Conservation (phyloP, 2,888 invertebrate genomes). For the Caenorhabditis sp. region DNA sequence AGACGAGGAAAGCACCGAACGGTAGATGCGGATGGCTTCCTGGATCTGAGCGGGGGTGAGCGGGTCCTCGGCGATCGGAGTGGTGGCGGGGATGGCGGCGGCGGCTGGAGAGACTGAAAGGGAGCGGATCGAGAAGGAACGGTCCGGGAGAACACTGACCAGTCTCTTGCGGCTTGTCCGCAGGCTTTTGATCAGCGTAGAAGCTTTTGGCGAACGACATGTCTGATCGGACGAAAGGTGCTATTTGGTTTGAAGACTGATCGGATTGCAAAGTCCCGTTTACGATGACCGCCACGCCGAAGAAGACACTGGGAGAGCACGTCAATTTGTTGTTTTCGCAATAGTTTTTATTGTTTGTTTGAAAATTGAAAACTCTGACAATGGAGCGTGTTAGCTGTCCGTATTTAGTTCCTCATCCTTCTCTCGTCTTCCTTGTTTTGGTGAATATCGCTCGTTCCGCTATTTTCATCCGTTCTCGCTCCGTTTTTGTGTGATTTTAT, state of each 20-base stretch:
- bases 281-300: neutral
- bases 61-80: conserved; percentile 46
- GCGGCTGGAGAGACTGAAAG: conserved; percentile 2
- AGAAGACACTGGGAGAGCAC: too few relatives aligned
- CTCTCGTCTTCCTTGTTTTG: too few relatives aligned
- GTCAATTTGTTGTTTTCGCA: conserved; percentile 2
- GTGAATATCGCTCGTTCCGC: too few relatives aligned
- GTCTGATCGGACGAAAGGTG: neutral
- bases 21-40: conserved; percentile 53
- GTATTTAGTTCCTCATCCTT: too few relatives aligned
- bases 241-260: neutral
- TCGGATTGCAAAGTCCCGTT: neutral
- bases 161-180: conserved; percentile 5
- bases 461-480: too few relatives aligned
- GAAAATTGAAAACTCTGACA: too few relatives aligned
- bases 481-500: neutral
- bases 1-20: conserved; percentile 43
- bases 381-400: too few relatives aligned
- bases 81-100: conserved; percentile 27
- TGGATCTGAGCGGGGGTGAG: conserved; percentile 50
- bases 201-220: conserved; percentile 52
- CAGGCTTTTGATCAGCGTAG: conserved; percentile 46
- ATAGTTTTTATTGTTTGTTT: too few relatives aligned
- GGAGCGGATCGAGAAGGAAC: too few relatives aligned
- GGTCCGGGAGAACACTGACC: too few relatives aligned